A percentile compares a stretch with the other conserved stretches of the same genome.
Conservation (phyloP, 2,797 vertebrate species). For the Anolis apletophallus region DNA sequence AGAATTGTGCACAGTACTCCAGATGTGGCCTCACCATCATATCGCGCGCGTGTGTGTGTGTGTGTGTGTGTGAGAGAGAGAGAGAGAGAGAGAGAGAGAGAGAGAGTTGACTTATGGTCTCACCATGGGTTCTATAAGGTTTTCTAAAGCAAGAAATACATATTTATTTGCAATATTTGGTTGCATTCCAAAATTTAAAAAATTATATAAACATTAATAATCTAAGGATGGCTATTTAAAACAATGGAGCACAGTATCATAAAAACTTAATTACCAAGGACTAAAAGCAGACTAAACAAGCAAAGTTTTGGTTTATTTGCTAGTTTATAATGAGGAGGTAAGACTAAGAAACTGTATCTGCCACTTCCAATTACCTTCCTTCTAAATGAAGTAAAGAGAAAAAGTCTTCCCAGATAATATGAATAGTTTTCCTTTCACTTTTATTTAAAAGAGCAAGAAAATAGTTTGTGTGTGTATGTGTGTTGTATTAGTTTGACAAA, state of each 20-base stretch:
- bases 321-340: too few relatives aligned
- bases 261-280: neutral
- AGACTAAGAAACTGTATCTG: neutral
- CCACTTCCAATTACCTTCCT: neutral
- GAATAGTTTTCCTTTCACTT: neutral
- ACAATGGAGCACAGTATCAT: neutral
- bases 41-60: neutral
- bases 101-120: too few relatives aligned
- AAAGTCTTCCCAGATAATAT: neutral
- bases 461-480: constrained; percentile 22
- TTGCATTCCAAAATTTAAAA: neutral
- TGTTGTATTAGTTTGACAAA: neutral
- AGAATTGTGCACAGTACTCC: too few relatives aligned
- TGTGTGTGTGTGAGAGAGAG: too few relatives aligned
- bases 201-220: neutral
- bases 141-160: too few relatives aligned
- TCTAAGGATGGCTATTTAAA: neutral
- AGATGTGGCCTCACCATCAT: too few relatives aligned
- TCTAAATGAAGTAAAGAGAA: neutral
- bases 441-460: neutral
- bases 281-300: neutral
- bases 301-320: too few relatives aligned
- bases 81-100: too few relatives aligned
- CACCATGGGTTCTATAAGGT: too few relatives aligned
- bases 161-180: neutral